Percentiles rank a stretch among this genome's conserved stretches.
Conservation (phyloP, 2,113 vertebrate species). For the Thryonomys swinderianus region DNA sequence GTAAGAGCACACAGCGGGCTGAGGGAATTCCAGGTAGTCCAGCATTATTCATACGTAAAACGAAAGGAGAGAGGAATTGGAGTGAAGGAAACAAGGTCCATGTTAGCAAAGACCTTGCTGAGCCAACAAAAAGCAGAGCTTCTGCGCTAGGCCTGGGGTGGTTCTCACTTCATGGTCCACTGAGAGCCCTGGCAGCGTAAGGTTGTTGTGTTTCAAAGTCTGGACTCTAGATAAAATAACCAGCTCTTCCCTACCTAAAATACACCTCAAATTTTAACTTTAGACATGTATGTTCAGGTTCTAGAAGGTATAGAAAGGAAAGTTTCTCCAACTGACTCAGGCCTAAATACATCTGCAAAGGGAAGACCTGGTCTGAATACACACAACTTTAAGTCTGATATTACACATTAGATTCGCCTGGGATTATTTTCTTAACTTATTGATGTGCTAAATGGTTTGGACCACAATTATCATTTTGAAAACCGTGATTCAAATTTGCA, state of each 20-base stretch:
- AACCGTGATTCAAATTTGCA: not conserved
- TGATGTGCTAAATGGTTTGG: not conserved
- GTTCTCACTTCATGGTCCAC: not conserved
- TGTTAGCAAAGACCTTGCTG: not conserved
- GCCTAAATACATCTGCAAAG: not conserved
- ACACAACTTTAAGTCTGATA: not conserved
- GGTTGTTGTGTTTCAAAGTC: not conserved
- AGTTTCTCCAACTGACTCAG: not conserved
- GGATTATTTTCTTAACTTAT: not conserved
- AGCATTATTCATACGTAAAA: not conserved
- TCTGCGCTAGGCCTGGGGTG: not conserved
- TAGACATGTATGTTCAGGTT: not conserved
- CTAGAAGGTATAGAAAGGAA: not conserved
- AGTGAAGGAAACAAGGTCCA: not conserved
- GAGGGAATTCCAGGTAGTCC: not conserved
- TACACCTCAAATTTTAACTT: constrained; percentile 10
- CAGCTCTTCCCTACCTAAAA: too few species aligned
- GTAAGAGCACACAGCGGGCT: not conserved
- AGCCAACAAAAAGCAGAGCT: not conserved
- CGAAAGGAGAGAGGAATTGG: not conserved
- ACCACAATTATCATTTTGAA: not conserved
- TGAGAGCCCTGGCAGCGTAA: not conserved
- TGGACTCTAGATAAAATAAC: not conserved
- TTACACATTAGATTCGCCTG: not conserved
- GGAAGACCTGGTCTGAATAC: not conserved